Evolutionary conservation across 2,888 invertebrate species (phyloP).

Genomic region (Arge pagana): DNA sequence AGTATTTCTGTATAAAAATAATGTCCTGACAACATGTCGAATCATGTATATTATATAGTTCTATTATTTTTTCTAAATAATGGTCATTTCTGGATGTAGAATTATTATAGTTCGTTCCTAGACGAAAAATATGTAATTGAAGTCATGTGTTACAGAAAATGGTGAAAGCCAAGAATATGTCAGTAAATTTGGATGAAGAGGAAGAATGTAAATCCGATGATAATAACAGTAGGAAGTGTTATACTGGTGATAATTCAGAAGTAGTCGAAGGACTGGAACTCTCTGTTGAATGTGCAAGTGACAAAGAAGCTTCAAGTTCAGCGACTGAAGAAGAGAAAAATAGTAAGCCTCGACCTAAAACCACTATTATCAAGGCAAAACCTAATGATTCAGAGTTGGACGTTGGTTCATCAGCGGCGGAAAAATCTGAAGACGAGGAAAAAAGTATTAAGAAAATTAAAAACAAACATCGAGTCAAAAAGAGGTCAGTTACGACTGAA

Average conservation of each 20-base stretch:
- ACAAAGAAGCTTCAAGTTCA: conserved; percentile 45
- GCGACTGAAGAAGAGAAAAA: conserved; percentile 41
- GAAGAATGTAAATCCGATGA: conserved; percentile 23
- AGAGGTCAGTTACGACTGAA: conserved; percentile 36
- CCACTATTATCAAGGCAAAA: conserved; percentile 49
- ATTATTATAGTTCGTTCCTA: no score
- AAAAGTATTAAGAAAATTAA: conserved; percentile 6
- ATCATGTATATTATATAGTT: no score
- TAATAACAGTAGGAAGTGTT: conserved; percentile 28
- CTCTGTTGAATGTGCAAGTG: conserved; percentile 53
- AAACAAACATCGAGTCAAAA: conserved; percentile 29
- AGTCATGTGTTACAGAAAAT: no score
- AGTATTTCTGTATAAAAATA: no score
- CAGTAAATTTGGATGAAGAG: conserved; percentile 11
- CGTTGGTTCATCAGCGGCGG: conserved; percentile 40
- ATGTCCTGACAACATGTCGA: no score
- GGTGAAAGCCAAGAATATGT: no score
- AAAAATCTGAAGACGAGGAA: conserved; percentile 35
- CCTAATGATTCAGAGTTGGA: conserved; percentile 52
- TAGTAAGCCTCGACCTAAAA: conserved; percentile 42
- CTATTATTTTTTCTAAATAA: no score
- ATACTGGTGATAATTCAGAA: conserved; percentile 39
- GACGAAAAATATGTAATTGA: no score
- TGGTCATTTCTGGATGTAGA: no score
- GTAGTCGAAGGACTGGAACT: conserved; percentile 51